Evolutionary conservation across 2,888 invertebrate species (phyloP), one percentile per base, ranked within the genome.

Genomic region (Cheilosia impressa): DNA sequence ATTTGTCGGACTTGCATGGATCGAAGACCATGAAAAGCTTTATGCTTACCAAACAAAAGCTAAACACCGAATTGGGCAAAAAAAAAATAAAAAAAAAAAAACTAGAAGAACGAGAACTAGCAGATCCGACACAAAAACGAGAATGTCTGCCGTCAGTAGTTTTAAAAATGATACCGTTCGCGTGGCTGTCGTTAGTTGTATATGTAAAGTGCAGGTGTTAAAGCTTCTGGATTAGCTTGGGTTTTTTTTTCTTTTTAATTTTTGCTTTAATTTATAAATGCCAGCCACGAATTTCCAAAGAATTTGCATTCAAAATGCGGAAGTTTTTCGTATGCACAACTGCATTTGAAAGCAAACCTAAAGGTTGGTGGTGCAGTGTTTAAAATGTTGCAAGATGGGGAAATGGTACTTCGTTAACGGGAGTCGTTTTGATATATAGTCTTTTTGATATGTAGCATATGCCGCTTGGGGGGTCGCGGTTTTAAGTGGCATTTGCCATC

Each of bases 221-320:
- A 47, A 73, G 45, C 55, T 73, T 55, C 34, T 45, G n/a, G 63
- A 17, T 53, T 55, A 24, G 43, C 31, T 55, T 22, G 43, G 31
- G 43, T 41, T 31, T 19, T 19, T 27, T n/a, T n/a, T n/a, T n/a
- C n/a, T n/a, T n/a, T n/a, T n/a, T n/a, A n/a, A 27, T 38, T 66
- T 53, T 53, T 38, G 55, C 43, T 5, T 4, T 15, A 43, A 73
- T 47, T 73, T 68, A 68, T 73, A 47, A 80, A 73, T 63, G 80
- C 62, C 17, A 31, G 47, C 62, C 68, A 73, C 52, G 72, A 66
- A 19, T 62, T 68, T 80, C 52, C 63, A 31, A 22, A 62, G 68
- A 80, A 80, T 68, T 79, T 47, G n/a, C 47, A 60, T 60, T 76
- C 55, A 55, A 69, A 73, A 73, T 68, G 68, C 73, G 80, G 80